Conservation (phyloP, 2,113 vertebrate genomes). For the Marmota flaviventris region DNA sequence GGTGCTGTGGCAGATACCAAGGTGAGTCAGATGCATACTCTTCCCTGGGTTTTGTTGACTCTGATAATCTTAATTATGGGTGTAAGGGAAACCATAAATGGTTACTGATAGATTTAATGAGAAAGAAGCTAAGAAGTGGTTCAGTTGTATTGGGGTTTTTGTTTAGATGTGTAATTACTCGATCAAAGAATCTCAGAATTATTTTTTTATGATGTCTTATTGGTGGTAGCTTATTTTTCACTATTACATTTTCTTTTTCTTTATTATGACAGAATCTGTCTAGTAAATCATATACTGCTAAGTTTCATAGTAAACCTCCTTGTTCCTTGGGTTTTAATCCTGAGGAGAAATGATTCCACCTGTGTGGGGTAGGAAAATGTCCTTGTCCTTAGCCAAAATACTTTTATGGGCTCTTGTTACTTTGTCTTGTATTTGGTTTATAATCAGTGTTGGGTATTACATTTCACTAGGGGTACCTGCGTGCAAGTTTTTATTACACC, state of each 20-base stretch:
- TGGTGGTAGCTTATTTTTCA: neutral
- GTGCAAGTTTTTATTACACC: neutral
- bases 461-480: neutral
- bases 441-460: neutral
- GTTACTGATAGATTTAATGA: constrained; percentile 47
- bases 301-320: neutral
- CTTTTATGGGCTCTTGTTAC: neutral
- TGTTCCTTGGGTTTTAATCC: constrained; percentile 1
- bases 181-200: constrained; percentile 23
- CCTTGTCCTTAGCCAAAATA: neutral
- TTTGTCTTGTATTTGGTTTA: neutral
- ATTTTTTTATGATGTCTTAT: neutral
- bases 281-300: neutral
- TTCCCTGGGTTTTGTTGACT: constrained; percentile 48
- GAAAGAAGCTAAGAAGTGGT: constrained; percentile 37
- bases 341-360: neutral
- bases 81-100: constrained; percentile 30
- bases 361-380: neutral
- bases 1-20: neutral
- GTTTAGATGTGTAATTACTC: neutral
- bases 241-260: constrained; percentile 6
- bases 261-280: neutral
- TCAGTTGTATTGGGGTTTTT: constrained; percentile 28
- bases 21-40: constrained; percentile 50
- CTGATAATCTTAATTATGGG: constrained; percentile 3